These are phyloP conservation scores for Premnoplex brunnescens DNA, from an alignment of 2,797 vertebrate genomes.

Conservation along the genomic window DNA sequence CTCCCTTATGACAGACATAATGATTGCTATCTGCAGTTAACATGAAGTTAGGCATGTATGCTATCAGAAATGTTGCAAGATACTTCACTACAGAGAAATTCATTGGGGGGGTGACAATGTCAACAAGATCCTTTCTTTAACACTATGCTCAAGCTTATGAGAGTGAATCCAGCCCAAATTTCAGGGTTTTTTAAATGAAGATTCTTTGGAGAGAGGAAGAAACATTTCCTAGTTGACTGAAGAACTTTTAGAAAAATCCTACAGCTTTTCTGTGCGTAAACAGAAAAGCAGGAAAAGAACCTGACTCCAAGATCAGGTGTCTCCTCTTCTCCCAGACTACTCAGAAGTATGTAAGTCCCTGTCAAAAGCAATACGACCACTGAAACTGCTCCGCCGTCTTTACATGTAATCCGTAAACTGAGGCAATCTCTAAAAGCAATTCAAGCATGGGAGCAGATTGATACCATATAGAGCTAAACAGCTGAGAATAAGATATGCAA, in stretches of 20 bases:
- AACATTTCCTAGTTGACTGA: not conserved
- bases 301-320: fast-evolving
- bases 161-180: not conserved
- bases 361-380: not conserved
- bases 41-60: not conserved
- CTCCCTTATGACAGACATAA: not conserved
- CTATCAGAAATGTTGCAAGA: not conserved
- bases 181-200: fast-evolving
- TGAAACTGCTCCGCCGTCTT: not conserved
- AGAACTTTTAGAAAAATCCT: not conserved
- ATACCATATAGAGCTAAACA: not conserved
- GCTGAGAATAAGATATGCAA: not conserved
- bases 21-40: not conserved
- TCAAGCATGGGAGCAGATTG: not conserved
- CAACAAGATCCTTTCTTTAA: not conserved
- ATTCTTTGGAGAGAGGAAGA: not conserved
- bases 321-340: not conserved
- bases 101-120: not conserved
- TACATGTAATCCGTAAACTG: not conserved
- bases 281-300: not conserved
- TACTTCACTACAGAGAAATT: not conserved
- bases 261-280: not conserved
- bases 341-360: not conserved
- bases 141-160: not conserved
- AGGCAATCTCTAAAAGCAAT: not conserved